Conservation (phyloP, 1,140 invertebrate genomes). For the Penaeus vannamei region DNA sequence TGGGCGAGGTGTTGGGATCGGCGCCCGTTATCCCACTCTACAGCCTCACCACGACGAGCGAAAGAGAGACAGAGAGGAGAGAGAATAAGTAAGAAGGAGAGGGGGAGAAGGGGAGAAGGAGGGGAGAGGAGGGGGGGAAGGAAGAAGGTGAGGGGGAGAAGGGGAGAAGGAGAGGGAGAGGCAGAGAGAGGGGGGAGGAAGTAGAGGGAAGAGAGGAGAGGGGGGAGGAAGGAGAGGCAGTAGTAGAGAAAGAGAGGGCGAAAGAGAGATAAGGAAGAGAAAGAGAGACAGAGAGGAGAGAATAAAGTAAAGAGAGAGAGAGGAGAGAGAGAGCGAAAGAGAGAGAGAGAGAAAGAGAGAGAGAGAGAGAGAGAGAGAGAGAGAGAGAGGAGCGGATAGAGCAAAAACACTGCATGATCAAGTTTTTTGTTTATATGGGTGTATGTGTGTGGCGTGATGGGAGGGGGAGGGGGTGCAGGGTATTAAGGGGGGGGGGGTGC, state of each 20-base stretch:
- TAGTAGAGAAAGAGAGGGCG: background rate
- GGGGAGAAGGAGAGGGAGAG: background rate
- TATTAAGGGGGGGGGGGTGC: too few species aligned
- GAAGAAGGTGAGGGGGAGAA: background rate
- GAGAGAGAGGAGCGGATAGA: background rate
- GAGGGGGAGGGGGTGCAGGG: too few species aligned
- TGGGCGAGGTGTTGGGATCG: too few species aligned
- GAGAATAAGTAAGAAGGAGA: slow-evolving; percentile 1
- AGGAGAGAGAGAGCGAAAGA: background rate
- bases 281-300: slow-evolving; percentile 14
- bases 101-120: background rate
- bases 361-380: background rate
- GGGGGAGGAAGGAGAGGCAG: background rate
- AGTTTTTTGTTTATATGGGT: too few species aligned
- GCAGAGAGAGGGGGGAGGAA: background rate
- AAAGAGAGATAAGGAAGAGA: background rate
- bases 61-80: background rate
- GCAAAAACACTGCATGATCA: background rate
- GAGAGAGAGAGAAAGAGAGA: background rate
- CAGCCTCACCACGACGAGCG: background rate
- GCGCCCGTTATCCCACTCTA: too few species aligned
- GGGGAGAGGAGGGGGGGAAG: background rate
- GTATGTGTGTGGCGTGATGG: too few species aligned
- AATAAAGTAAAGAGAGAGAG: background rate
- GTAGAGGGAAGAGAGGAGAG: slow-evolving; percentile 7